Evolutionary conservation across 2,888 invertebrate species (phyloP), one percentile per base, ranked within the genome.

Genomic region (Limnephilus marmoratus): DNA sequence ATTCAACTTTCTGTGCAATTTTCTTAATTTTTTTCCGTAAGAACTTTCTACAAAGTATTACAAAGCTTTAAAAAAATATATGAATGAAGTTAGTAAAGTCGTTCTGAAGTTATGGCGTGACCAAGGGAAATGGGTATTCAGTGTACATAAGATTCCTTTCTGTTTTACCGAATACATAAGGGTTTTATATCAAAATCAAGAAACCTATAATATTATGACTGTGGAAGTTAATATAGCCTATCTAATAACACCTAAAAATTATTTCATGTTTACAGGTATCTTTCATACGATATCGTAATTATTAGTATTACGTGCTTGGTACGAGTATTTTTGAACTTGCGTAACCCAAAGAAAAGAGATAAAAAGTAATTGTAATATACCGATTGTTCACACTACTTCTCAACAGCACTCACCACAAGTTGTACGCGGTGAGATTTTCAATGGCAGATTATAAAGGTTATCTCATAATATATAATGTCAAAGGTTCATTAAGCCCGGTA

Each of bases 381-480:
- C 41, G 41, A 41, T 37, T 68, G 68, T 9, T 24, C 68, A 68
- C 5, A 1, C 24, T 9, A 24, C 68, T 82, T 85, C n/a, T 85
- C 37, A 9, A n/a, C n/a, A 37, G 37, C 24, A 18, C 34, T 85
- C 34, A 18, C 13, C 1, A 34, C 3, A 3, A 41, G 85, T 45
- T 15, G 85, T 82, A 45, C 24, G 41, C 85, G 41, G 29, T 85
- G 29, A 88, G 37, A 88, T 88, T 88, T 68, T 88, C 88, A 68
- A 53, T 24, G 68, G 53, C 13, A n/a, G 34, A 88, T 88, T 88
- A 53, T 88, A 68, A 49, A 88, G 53, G 88, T 68, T 34, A 88
- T 24, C 11, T 41, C 4, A 68, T 31, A 31, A 31, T 31, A 31
- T 15, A 49, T 49, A 88, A 88, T 88, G 88, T 88, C 88, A 88